Percentiles rank a stretch among this genome's conserved stretches.
phyloP scores from a whole-genome alignment of 2,113 vertebrate species.

The Brienomyrus brachyistius region DNA sequence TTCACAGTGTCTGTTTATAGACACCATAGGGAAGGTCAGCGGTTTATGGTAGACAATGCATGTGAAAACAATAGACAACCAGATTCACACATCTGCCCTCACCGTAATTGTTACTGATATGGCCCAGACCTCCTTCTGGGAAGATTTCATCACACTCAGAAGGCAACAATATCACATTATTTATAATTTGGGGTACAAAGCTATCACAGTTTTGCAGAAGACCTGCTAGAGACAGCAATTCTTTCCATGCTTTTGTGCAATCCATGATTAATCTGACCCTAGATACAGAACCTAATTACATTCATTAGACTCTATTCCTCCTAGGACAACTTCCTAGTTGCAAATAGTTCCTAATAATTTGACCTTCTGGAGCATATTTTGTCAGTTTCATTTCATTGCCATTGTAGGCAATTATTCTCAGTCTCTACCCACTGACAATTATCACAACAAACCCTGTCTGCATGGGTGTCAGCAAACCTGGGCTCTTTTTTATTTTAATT shows the following conservation, averaged over 20 bases:
- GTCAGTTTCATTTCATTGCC: neutral
- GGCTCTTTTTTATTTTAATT: neutral
- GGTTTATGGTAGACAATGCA: conserved; percentile 6
- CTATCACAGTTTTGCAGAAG: conserved; percentile 14
- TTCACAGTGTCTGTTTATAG: neutral
- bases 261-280: conserved; percentile 22
- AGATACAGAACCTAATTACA: conserved; percentile 15
- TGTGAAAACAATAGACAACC: neutral
- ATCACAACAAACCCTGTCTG: neutral
- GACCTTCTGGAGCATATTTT: conserved; percentile 12
- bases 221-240: neutral
- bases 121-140: neutral
- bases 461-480: neutral
- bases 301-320: conserved; percentile 1
- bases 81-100: neutral
- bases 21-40: neutral
- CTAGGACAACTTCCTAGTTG: neutral
- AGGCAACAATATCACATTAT: conserved; percentile 1
- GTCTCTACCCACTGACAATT: neutral
- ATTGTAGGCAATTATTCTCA: neutral
- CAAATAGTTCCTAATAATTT: conserved; percentile 13
- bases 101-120: conserved; percentile 19
- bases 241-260: neutral
- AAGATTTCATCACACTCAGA: conserved; percentile 12
- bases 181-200: conserved; percentile 16